Base-by-base conservation (phyloP, 2,888 invertebrate species). In the Hyalella azteca region DNA sequence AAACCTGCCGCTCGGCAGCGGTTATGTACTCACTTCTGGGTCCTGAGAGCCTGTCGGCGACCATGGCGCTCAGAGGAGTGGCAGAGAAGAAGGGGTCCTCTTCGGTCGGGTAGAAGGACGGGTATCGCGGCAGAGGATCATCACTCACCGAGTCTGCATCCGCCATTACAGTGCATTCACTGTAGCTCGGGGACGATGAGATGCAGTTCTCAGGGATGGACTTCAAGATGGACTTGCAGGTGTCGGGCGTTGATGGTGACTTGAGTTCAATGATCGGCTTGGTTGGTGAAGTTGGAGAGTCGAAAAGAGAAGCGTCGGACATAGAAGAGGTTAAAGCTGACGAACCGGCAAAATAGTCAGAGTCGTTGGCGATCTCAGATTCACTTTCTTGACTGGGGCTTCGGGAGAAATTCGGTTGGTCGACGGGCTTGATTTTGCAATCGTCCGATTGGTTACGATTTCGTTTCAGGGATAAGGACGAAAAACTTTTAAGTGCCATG, bases 301-400 rank as follows among this genome's bases (percentile, higher is more conserved):
- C 66, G 66, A 66, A 66, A 2, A 36, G 7, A 5, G 66, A 66
- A 19, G 66, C 66, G 29, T 66, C 66, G 36, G 66, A 66, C 15
- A 66, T 66, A 36, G 66, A 66, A 36, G 66, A 66, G 36, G 66
- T 66, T 19, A 66, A 36, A 19, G n/a, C 7, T 36, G 66, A 66
- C n/a, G 66, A 66, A 2, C 66, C 66, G 0, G 66, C 32, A 15
- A 66, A 36, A 19, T 66, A 66, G 1, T 29, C 66, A 9, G 66
- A 66, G 36, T 66, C 66, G 36, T 36, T 66, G 66, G 66, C 29
- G 54, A 26, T 26, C 29, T 54, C 54, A 26, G 54, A 54, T 11
- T 54, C 54, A 4, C 54, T 54, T 26, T 54, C 54, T 13, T 26
- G 54, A 54, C 54, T 54, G 22, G 54, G 54, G 26, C 54, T 29